Evolutionary conservation across 2,888 invertebrate species (phyloP), one percentile per base, ranked within the genome.

Genomic region (Plebejus argus): DNA sequence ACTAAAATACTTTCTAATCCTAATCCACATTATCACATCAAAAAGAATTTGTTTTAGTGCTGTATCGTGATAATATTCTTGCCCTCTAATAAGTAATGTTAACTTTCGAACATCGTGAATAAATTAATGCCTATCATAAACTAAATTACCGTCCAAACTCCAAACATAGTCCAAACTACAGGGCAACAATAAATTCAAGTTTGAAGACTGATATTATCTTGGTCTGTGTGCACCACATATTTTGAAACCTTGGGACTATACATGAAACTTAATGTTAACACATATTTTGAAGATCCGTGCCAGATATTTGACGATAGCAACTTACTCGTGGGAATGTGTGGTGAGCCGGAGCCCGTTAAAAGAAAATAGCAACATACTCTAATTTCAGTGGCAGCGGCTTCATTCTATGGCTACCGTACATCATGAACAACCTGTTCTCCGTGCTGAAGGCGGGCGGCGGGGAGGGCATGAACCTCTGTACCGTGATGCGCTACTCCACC

Each of bases 401-500:
- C 84, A 92, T 93, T 79, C 84, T 94, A 39, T 94, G 94, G 94
- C 83, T 94, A 75, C 94, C 94, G 0, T 94, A 92, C 85, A 93
- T 94, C 84, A 93, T 93, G 93, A 94, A 94, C 85, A 93, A 90
- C 81, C 82, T 94, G 78, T 93, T 94, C 86, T 86, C 89, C 1
- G 92, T 90, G 7, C 80, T 94, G 82, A 90, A 92, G 78, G 80
- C 85, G 0, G 92, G 91, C 0, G 92, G 86, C 0, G 92, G 91
- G 0, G 85, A 86, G 0, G 90, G 91, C 78, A 90, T 92, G 91
- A 94, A 93, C 83, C 89, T 94, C 0, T 94, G 93, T 83, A 86
- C 90, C 7, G 86, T 93, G 78, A 90, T 94, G 81, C 86, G 87
- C 39, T 86, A 87, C 76, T 88, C 90, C 1, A 84, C 84, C 0